Evolutionary conservation across 64 coral and sea anemone genomes (phyloP), one percentile per base, ranked within the genome.

Genomic region (Montipora sp.): DNA sequence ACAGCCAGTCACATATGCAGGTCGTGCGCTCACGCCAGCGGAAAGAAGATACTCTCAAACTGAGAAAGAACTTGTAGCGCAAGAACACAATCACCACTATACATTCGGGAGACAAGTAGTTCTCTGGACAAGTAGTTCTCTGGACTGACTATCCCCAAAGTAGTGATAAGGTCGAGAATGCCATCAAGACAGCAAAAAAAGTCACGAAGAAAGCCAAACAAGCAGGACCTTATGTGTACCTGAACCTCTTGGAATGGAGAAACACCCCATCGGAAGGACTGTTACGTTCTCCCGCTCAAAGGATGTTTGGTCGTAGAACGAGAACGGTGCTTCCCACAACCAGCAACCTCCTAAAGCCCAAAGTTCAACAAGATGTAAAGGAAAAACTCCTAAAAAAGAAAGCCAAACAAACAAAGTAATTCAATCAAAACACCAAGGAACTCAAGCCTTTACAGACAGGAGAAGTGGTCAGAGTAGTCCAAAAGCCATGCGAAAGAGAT

Each of bases 231-330:
- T 0, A 55, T 55, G 51, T 55, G 5, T 55, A 55, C 51, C 9
- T 55, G 51, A 7, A 5, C 1, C 51, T 55, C 6, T 55, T 55
- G 51, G 51, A 55, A 0, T 55, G 51, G 51, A 55, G 2, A 3
- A 55, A 55, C 20, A 88, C 86, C 5, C 86, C 86, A 2, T 58
- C 86, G 24, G 86, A 88, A 76, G 69, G 70, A 4, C 15, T 88
- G n/a, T 23, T 12, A 2, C 59, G 70, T 13, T 76, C 70, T 53
- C 73, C 86, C 0, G 70, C 55, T 10, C 86, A 84, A 19, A 67
- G 81, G 2, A 50, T 88, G 50, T 88, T 75, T 59, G 70, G 86
- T 44, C n/a, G 51, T 19, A 53, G 72, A 57, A 77, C 48, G 7
- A 57, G 72, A 23, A 88, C 87, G 24, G 8, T 88, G 22, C 48